phyloP scores from a whole-genome alignment of 1,140 invertebrate species.

The Dendrolimus kikuchii region DNA sequence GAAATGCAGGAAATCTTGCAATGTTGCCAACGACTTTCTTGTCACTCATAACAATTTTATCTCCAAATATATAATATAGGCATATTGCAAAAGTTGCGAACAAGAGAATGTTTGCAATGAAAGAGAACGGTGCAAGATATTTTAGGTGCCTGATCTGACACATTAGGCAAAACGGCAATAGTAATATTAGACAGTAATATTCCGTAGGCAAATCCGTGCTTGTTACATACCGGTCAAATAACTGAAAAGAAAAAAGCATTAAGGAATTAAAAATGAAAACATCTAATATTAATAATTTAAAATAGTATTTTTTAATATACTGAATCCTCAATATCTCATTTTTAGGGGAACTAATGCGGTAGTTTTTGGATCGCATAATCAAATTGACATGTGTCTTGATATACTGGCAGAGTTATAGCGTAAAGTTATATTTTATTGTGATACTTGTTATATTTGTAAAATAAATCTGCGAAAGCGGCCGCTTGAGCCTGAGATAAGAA shows the following conservation, averaged over 20 bases:
- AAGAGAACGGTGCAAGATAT: conserved; percentile 82
- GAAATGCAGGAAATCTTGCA: conserved; percentile 47
- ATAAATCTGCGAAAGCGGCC: too few relatives aligned
- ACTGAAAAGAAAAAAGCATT: conserved; percentile 49
- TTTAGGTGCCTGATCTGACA: conserved; percentile 81
- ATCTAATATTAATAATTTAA: not conserved
- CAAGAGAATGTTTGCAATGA: conserved; percentile 80
- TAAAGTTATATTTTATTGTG: too few relatives aligned
- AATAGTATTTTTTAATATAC: too few relatives aligned
- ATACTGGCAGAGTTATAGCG: too few relatives aligned
- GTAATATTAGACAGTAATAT: conserved; percentile 75
- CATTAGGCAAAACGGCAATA: conserved; percentile 75
- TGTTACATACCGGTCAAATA: conserved; percentile 56
- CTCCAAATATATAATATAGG: conserved; percentile 81
- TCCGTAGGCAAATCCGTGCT: conserved; percentile 44
- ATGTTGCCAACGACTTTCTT: conserved; percentile 50
- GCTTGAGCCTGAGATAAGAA: too few relatives aligned
- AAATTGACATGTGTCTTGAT: too few relatives aligned
- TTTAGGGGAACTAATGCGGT: too few relatives aligned
- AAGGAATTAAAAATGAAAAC: conserved; percentile 1
- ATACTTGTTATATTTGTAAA: too few relatives aligned
- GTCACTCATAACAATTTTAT: conserved; percentile 58
- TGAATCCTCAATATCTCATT: too few relatives aligned
- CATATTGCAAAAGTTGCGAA: conserved; percentile 79
- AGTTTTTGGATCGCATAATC: too few relatives aligned